These are phyloP conservation scores for Muntiacus reevesi DNA, from an alignment of 2,113 vertebrate genomes.

Conservation along the genomic window DNA sequence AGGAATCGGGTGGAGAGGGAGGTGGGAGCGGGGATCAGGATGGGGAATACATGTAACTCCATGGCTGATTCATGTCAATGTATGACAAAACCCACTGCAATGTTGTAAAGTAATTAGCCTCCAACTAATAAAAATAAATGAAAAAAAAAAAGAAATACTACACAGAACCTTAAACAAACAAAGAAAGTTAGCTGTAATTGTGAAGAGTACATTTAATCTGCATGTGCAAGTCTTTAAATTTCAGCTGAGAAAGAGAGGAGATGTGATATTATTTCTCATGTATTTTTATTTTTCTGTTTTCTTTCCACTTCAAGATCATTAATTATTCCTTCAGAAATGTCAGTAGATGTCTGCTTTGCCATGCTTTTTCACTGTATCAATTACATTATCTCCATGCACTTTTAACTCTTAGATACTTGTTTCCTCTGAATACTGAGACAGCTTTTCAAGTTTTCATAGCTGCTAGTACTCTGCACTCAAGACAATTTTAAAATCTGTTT, in stretches of 20 bases:
- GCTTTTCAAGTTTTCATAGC: not conserved
- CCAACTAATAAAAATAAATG: no score
- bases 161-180: no score
- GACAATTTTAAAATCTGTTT: not conserved
- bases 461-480: not conserved
- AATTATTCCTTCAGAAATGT: not conserved
- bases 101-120: no score
- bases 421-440: not conserved
- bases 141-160: no score
- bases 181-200: not conserved
- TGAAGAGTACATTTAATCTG: not conserved
- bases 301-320: not conserved
- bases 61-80: no score
- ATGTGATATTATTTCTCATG: not conserved
- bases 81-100: no score
- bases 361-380: not conserved
- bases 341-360: not conserved
- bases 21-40: no score
- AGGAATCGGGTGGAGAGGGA: no score
- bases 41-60: no score
- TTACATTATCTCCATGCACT: not conserved
- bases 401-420: not conserved
- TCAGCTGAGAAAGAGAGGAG: not conserved
- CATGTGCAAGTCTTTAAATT: not conserved
- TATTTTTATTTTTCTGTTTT: not conserved